Conservation (phyloP, 2,113 vertebrate species). For the Chloropsis cyanopogon region DNA sequence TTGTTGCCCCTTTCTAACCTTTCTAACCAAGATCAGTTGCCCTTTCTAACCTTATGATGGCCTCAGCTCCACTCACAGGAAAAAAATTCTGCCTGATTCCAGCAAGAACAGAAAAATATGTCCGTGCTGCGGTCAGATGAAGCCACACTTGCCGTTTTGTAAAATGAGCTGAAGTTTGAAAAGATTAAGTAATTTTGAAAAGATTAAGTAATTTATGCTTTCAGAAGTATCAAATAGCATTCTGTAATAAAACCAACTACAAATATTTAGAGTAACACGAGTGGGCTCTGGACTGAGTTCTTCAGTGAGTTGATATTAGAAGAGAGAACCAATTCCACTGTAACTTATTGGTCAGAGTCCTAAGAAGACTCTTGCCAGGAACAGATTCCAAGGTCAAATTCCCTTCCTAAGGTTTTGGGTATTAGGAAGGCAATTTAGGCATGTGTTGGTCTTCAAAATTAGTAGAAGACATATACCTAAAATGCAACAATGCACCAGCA, state of each 20-base stretch:
- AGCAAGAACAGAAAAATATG: neutral
- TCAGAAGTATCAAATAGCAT: neutral
- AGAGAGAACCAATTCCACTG: neutral
- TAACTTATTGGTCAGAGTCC: neutral
- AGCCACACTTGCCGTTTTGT: neutral
- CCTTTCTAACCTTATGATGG: neutral
- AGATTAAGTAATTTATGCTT: neutral
- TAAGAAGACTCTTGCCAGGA: neutral
- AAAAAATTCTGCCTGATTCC: neutral
- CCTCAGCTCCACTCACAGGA: neutral
- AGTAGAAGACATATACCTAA: neutral
- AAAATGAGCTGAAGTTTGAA: neutral
- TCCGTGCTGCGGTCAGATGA: neutral
- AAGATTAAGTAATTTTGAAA: neutral
- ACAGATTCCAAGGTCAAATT: neutral
- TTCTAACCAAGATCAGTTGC: too few relatives aligned
- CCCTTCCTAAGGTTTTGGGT: neutral
- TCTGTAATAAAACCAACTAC: neutral
- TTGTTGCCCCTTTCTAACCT: too few relatives aligned
- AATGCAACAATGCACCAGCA: neutral
- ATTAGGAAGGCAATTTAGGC: neutral
- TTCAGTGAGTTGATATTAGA: neutral
- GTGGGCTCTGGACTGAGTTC: neutral
- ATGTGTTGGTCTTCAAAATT: neutral
- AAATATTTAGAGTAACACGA: neutral